Percentiles rank a stretch among this genome's conserved stretches.
Conservation (phyloP, 2,888 invertebrate species). For the Octonoba sinensis region DNA sequence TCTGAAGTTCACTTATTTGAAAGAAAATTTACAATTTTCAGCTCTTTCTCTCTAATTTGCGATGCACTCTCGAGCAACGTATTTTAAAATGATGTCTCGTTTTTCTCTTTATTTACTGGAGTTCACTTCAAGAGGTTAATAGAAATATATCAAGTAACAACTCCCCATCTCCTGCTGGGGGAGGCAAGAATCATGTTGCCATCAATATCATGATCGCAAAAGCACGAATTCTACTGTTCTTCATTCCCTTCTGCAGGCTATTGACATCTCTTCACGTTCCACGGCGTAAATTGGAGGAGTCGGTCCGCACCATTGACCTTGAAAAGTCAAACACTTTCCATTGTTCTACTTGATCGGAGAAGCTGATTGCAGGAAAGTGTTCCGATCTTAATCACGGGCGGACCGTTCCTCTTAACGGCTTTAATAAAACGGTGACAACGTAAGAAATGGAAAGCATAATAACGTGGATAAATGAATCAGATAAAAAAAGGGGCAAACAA, state of each 20-base stretch:
- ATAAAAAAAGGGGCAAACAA: neutral
- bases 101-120: too few relatives aligned
- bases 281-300: constrained; percentile 37
- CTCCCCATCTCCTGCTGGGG: too few relatives aligned
- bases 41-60: too few relatives aligned
- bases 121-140: too few relatives aligned
- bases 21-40: too few relatives aligned
- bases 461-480: too few relatives aligned
- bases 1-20: too few relatives aligned
- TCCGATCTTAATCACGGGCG: neutral
- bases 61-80: too few relatives aligned
- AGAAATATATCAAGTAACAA: too few relatives aligned
- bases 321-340: constrained; percentile 23
- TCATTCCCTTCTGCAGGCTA: constrained; percentile 20
- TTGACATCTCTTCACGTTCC: constrained; percentile 48
- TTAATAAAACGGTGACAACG: constrained; percentile 7
- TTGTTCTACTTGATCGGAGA: constrained; percentile 13
- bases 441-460: too few relatives aligned
- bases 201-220: constrained; percentile 12
- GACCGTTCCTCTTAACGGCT: constrained; percentile 22
- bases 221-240: constrained; percentile 14
- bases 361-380: constrained; percentile 5
- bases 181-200: too few relatives aligned
- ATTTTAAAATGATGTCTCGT: too few relatives aligned
- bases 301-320: constrained; percentile 30